These are phyloP conservation scores for Osmerus mordax DNA, from an alignment of 2,113 vertebrate species.

Conservation along the genomic window DNA sequence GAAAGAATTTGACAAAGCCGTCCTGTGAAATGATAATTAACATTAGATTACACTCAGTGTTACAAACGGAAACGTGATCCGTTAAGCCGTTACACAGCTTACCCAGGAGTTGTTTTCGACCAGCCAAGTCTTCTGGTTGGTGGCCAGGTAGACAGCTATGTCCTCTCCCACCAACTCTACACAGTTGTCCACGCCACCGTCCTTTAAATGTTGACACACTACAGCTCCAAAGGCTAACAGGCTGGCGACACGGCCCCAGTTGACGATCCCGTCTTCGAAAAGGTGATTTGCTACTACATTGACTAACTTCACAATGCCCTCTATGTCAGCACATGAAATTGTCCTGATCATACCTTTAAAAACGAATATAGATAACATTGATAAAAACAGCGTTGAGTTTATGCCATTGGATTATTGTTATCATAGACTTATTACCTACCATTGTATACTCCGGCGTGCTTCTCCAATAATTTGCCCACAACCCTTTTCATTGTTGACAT, in stretches of 20 bases:
- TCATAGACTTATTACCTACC: not conserved
- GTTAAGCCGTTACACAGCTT: not conserved
- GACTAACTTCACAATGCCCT: constrained; percentile 64
- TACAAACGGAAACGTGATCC: not conserved
- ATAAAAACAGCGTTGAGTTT: not conserved
- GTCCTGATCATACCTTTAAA: constrained; percentile 75
- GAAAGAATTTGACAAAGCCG: constrained; percentile 82
- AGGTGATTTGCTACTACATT: constrained; percentile 60
- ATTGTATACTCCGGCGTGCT: not conserved
- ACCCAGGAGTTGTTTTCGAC: too few species aligned
- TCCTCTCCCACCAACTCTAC: constrained; percentile 2
- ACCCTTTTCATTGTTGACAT: not conserved
- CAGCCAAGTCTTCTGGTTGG: too few species aligned
- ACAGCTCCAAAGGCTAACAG: too few species aligned
- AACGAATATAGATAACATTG: not conserved
- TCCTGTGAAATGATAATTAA: constrained; percentile 52
- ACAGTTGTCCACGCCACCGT: too few species aligned
- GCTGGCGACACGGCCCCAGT: constrained; percentile 71
- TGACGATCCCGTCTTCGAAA: constrained; percentile 76
- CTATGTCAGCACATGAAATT: constrained; percentile 62
- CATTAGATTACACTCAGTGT: not conserved
- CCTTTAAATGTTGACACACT: too few species aligned
- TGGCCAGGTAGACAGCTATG: constrained; percentile 60
- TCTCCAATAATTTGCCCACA: not conserved
- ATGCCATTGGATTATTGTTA: not conserved